Percentiles rank a stretch among this genome's conserved stretches.
Conservation (phyloP, 2,113 vertebrate species). For the Crocuta crocuta region DNA sequence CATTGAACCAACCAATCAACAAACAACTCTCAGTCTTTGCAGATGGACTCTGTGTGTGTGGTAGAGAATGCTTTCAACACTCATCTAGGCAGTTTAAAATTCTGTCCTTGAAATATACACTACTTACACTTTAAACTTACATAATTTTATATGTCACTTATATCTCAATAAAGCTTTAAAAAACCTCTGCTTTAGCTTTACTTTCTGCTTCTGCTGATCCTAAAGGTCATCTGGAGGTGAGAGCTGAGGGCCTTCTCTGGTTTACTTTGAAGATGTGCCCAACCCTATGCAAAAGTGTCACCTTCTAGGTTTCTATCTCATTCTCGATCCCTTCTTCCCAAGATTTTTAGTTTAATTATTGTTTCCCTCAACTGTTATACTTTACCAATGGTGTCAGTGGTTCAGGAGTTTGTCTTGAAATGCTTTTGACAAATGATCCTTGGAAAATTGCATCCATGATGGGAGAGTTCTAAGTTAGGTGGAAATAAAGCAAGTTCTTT, state of each 20-base stretch:
- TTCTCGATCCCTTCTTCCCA: background rate
- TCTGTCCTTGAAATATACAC: background rate
- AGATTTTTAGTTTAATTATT: background rate
- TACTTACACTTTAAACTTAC: background rate
- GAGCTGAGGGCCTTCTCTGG: background rate
- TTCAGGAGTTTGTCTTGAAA: background rate
- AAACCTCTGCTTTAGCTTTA: background rate
- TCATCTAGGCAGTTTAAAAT: background rate
- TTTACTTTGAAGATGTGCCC: background rate
- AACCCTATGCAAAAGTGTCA: background rate
- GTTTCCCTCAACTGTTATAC: background rate
- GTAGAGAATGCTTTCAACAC: background rate
- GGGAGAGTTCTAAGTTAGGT: background rate
- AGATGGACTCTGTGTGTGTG: background rate
- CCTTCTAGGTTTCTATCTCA: background rate
- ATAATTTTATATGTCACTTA: background rate
- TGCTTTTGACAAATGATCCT: background rate
- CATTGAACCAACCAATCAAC: background rate
- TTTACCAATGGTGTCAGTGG: background rate
- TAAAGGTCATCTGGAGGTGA: background rate
- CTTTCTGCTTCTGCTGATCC: background rate
- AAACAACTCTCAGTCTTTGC: background rate
- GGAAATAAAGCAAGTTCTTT: background rate
- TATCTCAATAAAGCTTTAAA: background rate
- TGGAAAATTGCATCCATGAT: background rate